These are phyloP conservation scores for Stomorhina lunata DNA, from an alignment of 2,888 invertebrate species.

Conservation along the genomic window DNA sequence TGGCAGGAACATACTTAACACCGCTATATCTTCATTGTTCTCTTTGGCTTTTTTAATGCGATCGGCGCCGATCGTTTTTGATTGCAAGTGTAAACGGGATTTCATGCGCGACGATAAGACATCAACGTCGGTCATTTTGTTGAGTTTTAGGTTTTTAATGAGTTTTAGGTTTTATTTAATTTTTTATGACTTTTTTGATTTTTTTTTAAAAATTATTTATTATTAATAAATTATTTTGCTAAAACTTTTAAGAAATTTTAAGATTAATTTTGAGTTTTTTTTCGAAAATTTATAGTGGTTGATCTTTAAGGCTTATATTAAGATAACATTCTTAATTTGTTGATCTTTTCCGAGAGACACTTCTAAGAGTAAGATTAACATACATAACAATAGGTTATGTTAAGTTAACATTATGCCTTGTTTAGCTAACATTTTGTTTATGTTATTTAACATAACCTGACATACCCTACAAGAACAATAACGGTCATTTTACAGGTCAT, in stretches of 20 bases:
- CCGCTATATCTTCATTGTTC: constrained; percentile 92
- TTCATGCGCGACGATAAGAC: constrained; percentile 90
- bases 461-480: no score
- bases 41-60: constrained; percentile 89
- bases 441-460: no score
- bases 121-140: constrained; percentile 83
- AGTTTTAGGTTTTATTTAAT: not conserved
- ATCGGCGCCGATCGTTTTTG: constrained; percentile 91
- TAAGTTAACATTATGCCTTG: no score
- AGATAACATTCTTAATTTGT: no score
- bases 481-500: no score
- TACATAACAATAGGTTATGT: no score
- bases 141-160: constrained; percentile 1
- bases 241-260: not conserved
- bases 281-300: no score
- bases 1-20: constrained; percentile 91
- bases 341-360: no score
- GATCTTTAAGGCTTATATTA: no score
- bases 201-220: not conserved
- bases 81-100: constrained; percentile 86
- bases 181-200: not conserved
- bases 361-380: no score
- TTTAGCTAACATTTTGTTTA: no score
- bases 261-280: not conserved
- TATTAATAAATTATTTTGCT: not conserved